Conservation (phyloP, 2,113 vertebrate genomes). For the Pipa parva region DNA sequence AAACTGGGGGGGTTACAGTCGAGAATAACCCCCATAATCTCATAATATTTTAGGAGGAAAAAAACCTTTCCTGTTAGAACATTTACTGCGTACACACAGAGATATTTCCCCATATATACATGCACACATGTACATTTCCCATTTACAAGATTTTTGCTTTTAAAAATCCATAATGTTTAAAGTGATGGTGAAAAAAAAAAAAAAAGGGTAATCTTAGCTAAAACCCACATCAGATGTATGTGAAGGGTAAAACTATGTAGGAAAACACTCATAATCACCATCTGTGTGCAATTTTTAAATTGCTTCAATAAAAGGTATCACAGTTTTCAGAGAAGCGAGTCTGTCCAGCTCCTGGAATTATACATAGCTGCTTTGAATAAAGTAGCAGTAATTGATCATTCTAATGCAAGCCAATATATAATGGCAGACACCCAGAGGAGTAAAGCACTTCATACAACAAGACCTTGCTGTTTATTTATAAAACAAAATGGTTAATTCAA, state of each 20-base stretch:
- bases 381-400: neutral
- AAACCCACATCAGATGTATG: conserved; percentile 5
- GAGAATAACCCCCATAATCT: too few species aligned
- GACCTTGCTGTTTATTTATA: neutral
- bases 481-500: neutral
- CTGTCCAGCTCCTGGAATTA: neutral
- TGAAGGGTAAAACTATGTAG: neutral
- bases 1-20: too few species aligned
- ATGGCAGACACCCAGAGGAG: neutral
- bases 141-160: too few species aligned
- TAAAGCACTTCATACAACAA: neutral
- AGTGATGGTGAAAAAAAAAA: neutral
- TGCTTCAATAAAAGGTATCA: conserved; percentile 19
- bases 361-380: neutral
- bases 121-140: too few species aligned
- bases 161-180: neutral
- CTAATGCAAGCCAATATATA: neutral
- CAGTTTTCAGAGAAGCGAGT: neutral
- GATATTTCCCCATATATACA: too few species aligned
- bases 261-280: neutral
- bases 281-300: conserved; percentile 13
- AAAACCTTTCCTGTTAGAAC: too few species aligned
- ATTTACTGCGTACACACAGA: too few species aligned
- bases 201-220: neutral
- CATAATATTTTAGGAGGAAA: too few species aligned